Evolutionary conservation across 1,140 invertebrate genomes (phyloP).

Genomic region (Cydia amplana): DNA sequence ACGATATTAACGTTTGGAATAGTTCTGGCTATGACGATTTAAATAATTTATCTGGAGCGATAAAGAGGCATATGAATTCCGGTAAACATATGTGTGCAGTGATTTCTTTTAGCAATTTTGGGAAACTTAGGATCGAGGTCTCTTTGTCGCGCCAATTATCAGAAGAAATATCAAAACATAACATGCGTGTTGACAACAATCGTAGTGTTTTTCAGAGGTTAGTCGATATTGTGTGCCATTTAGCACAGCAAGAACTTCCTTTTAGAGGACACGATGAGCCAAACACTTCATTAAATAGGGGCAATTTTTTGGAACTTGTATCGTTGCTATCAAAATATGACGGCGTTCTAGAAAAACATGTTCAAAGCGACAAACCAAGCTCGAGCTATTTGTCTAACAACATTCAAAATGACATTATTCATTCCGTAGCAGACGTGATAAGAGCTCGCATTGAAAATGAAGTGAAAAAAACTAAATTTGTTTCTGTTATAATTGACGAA

Average conservation of each 20-base stretch:
- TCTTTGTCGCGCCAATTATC: background rate
- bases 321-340: slow-evolving; percentile 35
- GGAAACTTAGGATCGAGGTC: slow-evolving; percentile 22
- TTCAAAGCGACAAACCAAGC: slow-evolving; percentile 1
- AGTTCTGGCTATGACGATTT: slow-evolving; percentile 26
- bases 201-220: slow-evolving; percentile 33
- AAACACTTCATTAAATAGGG: slow-evolving; percentile 25
- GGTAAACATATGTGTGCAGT: slow-evolving; percentile 1
- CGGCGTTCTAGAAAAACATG: slow-evolving; percentile 30
- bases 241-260: slow-evolving; percentile 33
- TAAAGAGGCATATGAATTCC: slow-evolving; percentile 28
- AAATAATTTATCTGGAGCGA: slow-evolving; percentile 33
- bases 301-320: slow-evolving; percentile 33
- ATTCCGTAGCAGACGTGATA: slow-evolving; percentile 31
- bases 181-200: slow-evolving; percentile 31
- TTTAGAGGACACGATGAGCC: slow-evolving; percentile 33
- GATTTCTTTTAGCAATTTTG: slow-evolving; percentile 24
- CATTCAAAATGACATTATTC: slow-evolving; percentile 39
- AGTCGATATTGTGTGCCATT: slow-evolving; percentile 14
- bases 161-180: slow-evolving; percentile 21
- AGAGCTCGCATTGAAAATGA: slow-evolving; percentile 31
- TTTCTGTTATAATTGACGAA: slow-evolving; percentile 41
- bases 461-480: slow-evolving; percentile 37
- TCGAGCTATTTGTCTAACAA: slow-evolving; percentile 31
- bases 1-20: slow-evolving; percentile 12